Conservation (phyloP, 2,113 vertebrate genomes). For the Pagrus major region DNA sequence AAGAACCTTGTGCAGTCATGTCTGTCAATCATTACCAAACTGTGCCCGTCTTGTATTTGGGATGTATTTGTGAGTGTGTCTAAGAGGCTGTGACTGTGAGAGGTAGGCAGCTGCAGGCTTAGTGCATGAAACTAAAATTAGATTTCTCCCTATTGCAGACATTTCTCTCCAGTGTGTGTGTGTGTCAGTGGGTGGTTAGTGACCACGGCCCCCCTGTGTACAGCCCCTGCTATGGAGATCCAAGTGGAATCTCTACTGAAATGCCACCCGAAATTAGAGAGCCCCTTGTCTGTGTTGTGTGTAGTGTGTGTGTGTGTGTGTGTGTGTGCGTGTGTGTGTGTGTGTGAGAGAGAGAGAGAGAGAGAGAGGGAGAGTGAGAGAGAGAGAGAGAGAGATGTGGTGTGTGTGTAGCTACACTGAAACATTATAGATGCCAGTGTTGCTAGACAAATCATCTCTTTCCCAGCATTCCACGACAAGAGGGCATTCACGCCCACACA, state of each 20-base stretch:
- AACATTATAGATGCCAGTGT: slow-evolving; percentile 58
- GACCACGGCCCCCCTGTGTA: slow-evolving; percentile 60
- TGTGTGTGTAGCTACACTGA: slow-evolving; percentile 35
- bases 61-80: slow-evolving; percentile 56
- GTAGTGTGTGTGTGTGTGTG: slow-evolving; percentile 31
- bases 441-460: slow-evolving; percentile 67
- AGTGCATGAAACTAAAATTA: slow-evolving; percentile 77
- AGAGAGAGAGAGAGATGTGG: no score
- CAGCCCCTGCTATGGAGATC: slow-evolving; percentile 75
- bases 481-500: slow-evolving; percentile 42
- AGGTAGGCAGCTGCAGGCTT: slow-evolving; percentile 75
- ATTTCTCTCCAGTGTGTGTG: slow-evolving; percentile 60
- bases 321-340: slow-evolving; percentile 12
- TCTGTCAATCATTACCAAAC: slow-evolving; percentile 75
- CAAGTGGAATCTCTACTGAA: slow-evolving; percentile 76
- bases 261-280: slow-evolving; percentile 82
- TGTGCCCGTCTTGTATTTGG: slow-evolving; percentile 43
- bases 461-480: slow-evolving; percentile 47
- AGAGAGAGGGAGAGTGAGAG: not conserved
- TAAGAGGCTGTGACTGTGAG: slow-evolving; percentile 52
- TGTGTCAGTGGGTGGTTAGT: slow-evolving; percentile 57
- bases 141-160: slow-evolving; percentile 65
- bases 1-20: slow-evolving; percentile 48
- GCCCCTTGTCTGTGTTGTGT: slow-evolving; percentile 62
- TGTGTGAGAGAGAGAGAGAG: not conserved